These are phyloP conservation scores for Thumatha senex DNA, from an alignment of 2,888 invertebrate species.

Conservation along the genomic window DNA sequence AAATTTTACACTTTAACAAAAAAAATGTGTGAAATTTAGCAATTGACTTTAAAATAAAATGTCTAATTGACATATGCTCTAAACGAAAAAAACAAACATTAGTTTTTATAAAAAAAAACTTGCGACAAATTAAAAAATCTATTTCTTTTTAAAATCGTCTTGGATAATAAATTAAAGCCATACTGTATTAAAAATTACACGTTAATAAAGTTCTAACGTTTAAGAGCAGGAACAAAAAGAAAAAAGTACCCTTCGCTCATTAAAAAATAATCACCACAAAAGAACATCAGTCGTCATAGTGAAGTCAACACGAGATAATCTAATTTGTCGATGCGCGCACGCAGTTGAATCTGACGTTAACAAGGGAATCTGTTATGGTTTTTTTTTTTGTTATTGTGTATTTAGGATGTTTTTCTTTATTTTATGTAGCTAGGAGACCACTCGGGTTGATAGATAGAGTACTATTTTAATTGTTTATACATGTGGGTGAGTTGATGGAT, in stretches of 20 bases:
- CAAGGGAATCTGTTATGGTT: conserved; percentile 17
- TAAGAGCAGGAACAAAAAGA: neutral
- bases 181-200: too few relatives aligned
- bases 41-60: too few relatives aligned
- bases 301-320: conserved; percentile 16
- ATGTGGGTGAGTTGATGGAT: neutral
- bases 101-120: too few relatives aligned
- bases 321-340: conserved; percentile 31
- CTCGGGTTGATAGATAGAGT: conserved; percentile 6
- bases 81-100: too few relatives aligned
- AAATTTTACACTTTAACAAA: too few relatives aligned
- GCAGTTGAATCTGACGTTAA: conserved; percentile 27
- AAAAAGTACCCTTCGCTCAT: neutral
- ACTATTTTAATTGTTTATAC: neutral
- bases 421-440: conserved; percentile 1
- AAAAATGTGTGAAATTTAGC: too few relatives aligned
- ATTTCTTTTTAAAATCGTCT: too few relatives aligned
- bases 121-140: too few relatives aligned
- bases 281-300: conserved; percentile 15
- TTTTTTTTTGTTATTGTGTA: conserved; percentile 13
- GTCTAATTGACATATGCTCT: too few relatives aligned
- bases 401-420: conserved; percentile 16
- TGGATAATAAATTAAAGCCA: too few relatives aligned
- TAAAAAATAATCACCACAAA: conserved; percentile 12
- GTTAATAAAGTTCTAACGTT: too few relatives aligned